Evolutionary conservation across 1,140 invertebrate species (phyloP).

Genomic region (Mya arenaria): DNA sequence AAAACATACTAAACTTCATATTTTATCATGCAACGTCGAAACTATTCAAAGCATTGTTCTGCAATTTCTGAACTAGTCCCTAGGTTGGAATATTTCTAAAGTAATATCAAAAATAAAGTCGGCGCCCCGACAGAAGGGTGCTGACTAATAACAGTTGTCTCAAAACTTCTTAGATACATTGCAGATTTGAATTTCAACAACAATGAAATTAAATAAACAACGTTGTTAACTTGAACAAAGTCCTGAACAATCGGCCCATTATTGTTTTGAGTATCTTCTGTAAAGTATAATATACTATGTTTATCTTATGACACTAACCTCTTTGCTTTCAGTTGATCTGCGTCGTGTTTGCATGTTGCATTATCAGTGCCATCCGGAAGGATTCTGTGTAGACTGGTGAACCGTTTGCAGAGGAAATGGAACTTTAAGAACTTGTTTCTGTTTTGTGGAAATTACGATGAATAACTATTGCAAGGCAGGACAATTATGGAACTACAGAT

Average conservation of each 20-base stretch:
- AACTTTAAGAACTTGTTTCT: background rate
- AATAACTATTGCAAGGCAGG: background rate
- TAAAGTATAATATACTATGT: background rate
- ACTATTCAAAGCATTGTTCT: no score
- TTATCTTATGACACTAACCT: background rate
- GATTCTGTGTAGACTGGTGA: background rate
- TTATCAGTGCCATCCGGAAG: constrained; percentile 36
- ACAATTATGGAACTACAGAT: background rate
- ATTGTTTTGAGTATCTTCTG: background rate
- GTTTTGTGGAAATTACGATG: background rate
- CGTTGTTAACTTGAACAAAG: no score
- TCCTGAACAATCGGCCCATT: no score
- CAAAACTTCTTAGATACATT: background rate
- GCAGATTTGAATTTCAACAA: background rate
- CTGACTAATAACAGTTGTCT: background rate
- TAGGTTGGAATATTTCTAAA: no score
- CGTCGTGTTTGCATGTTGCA: constrained; percentile 54
- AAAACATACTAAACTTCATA: no score
- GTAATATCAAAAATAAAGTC: no score
- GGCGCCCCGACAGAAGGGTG: no score
- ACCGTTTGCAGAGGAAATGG: background rate
- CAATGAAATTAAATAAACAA: background rate
- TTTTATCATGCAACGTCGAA: no score
- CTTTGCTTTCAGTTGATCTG: constrained; percentile 43
- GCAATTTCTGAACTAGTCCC: no score